These are phyloP conservation scores for Neomorphus geoffroyi DNA, from an alignment of 2,797 vertebrate genomes.

Conservation along the genomic window DNA sequence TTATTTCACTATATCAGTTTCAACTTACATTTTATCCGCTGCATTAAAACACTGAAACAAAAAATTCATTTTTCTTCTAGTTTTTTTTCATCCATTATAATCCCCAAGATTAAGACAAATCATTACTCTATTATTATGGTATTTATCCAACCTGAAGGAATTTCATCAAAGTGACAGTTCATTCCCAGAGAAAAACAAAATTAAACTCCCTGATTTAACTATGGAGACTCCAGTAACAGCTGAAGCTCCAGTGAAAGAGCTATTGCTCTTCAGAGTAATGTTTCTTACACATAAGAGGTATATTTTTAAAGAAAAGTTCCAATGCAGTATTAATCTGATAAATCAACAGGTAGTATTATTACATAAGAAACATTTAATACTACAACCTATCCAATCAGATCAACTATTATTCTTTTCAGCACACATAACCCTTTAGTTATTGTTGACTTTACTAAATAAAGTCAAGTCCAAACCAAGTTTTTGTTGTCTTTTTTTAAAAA, in stretches of 20 bases:
- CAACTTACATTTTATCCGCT: neutral
- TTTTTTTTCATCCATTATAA: conserved; percentile 1
- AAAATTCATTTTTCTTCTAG: neutral
- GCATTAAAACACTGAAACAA: neutral
- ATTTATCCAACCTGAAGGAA: neutral
- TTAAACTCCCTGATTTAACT: neutral
- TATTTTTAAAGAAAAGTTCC: neutral
- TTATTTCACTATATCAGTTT: neutral
- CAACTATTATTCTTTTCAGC: neutral
- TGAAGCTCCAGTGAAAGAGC: neutral
- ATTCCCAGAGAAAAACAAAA: neutral
- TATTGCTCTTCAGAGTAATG: neutral
- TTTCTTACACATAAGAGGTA: neutral
- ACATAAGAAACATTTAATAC: neutral
- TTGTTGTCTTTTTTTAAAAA: neutral
- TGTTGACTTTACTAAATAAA: neutral
- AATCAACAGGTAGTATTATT: neutral
- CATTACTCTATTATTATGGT: neutral
- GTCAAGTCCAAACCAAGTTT: neutral
- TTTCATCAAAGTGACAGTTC: neutral
- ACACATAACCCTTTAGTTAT: neutral
- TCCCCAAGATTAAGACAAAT: neutral
- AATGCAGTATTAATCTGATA: neutral
- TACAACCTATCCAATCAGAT: neutral
- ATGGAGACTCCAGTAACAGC: neutral